Base-by-base conservation (phyloP, 2,888 invertebrate genomes). In the Serripes groenlandicus region DNA sequence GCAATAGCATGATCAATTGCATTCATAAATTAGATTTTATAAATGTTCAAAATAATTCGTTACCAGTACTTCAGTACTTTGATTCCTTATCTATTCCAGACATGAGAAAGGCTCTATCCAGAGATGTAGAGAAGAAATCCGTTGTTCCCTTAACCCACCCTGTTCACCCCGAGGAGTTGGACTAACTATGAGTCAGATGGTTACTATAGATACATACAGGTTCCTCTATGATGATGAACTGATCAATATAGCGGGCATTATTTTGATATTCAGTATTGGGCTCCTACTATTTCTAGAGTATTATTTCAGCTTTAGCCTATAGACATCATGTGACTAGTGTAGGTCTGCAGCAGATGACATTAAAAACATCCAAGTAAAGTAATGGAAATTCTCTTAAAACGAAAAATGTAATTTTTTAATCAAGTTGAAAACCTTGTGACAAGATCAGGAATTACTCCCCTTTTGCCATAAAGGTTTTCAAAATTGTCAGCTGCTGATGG, bases 71-170 rank as follows among this genome's bases (percentile, higher is more conserved):
- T 3, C 7, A 49, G 15, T 1, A 21, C 49, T 49, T 5, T 49
- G 15, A 15, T 49, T 49, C 2, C 7, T 49, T 49, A 49, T 49
- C 2, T 21, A 2, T 92, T 94, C 58, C 95, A 99, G 99, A 99
- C 96, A 99, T 99, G 99, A 96, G 99, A 91, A 99, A 99, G 96
- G 99, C 99, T 5, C 96, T 99, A 90, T 98, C 99, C 3, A 96
- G 98, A 94, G 99, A 99, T 95, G 96, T 97, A 0, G 96, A 97
- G 88, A 98, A 97, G 94, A 97, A 97, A 93, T 99, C 99, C 18
- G 97, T 99, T 72, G 96, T 99, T 95, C 99, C 99, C 35, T 95
- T 99, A 91, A 96, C 97, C 73, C 98, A 99, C 96, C 99, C 99
- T 85, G 99, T 99, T 54, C 96, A 98, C 92, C 97, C 98, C 69